phyloP scores from a whole-genome alignment of 2,888 invertebrate genomes.

The Ectobius pallidus region DNA sequence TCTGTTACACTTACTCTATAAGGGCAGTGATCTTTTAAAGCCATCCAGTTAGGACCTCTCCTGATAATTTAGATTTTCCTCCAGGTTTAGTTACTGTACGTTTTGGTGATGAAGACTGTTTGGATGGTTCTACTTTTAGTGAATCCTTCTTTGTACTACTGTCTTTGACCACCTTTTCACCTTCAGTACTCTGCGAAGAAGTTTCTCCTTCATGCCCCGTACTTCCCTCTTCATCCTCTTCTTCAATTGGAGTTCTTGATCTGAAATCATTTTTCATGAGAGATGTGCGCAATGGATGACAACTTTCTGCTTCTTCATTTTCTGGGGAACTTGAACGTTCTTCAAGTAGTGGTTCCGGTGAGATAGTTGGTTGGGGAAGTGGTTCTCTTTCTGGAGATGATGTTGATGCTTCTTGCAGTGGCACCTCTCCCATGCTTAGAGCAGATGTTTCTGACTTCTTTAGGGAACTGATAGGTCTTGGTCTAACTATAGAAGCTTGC shows the following conservation, averaged over 20 bases:
- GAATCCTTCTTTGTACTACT: not conserved
- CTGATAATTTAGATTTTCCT: slow-evolving; percentile 75
- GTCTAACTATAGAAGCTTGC: slow-evolving; percentile 42
- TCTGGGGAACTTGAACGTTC: not conserved
- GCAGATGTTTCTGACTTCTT: not conserved
- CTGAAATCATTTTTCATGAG: slow-evolving; percentile 53
- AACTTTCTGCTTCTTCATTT: not conserved
- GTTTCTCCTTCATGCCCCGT: not conserved
- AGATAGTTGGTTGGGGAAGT: not conserved
- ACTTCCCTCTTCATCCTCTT: slow-evolving; percentile 59
- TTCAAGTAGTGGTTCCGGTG: not conserved
- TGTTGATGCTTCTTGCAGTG: not conserved
- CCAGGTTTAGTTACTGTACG: slow-evolving; percentile 52
- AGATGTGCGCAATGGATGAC: slow-evolving; percentile 3
- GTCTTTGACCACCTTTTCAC: not conserved
- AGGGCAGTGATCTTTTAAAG: too few relatives aligned
- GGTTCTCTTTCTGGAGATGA: not conserved
- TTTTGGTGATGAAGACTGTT: slow-evolving; percentile 48
- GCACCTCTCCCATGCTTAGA: not conserved
- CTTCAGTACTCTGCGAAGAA: not conserved
- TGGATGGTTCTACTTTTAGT: not conserved
- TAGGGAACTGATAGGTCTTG: slow-evolving; percentile 42
- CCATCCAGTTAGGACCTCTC: slow-evolving; percentile 76
- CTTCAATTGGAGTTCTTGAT: slow-evolving; percentile 65
- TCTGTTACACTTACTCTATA: too few relatives aligned